Evolutionary conservation across 2,113 vertebrate genomes (phyloP).

Genomic region (Alethe diademata): DNA sequence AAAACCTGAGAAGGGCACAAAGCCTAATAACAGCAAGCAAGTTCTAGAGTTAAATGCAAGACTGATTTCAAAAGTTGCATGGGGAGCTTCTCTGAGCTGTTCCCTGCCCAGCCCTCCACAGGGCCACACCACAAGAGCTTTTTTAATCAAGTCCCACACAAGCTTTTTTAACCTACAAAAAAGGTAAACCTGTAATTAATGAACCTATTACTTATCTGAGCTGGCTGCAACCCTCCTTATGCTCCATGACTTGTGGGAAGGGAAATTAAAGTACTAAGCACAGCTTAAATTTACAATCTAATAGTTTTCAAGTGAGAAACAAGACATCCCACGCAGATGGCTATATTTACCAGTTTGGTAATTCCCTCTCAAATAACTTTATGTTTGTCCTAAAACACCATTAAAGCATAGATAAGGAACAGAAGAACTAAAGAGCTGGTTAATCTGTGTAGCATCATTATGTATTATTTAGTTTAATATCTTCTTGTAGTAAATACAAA

Average conservation of each 20-base stretch:
- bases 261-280: conserved; percentile 17
- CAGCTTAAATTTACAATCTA: conserved; percentile 30
- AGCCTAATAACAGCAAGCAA: neutral
- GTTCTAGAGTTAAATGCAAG: neutral
- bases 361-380: conserved; percentile 59
- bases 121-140: neutral
- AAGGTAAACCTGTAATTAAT: conserved; percentile 40
- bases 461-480: conserved; percentile 64
- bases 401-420: conserved; percentile 42
- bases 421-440: conserved; percentile 60
- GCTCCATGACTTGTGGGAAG: neutral
- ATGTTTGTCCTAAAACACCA: conserved; percentile 60
- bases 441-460: conserved; percentile 30
- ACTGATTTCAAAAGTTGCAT: neutral
- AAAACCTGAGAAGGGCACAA: neutral
- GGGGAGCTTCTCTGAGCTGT: neutral
- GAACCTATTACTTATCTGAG: conserved; percentile 20
- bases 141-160: neutral
- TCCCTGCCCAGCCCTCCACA: neutral
- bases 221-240: neutral
- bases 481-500: conserved; percentile 67
- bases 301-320: conserved; percentile 38
- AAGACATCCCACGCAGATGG: conserved; percentile 22
- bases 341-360: conserved; percentile 53
- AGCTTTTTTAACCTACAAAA: neutral